A percentile compares a stretch with the other conserved stretches of the same genome.
phyloP scores from a whole-genome alignment of 2,113 vertebrate genomes.

The Hypomesus transpacificus region DNA sequence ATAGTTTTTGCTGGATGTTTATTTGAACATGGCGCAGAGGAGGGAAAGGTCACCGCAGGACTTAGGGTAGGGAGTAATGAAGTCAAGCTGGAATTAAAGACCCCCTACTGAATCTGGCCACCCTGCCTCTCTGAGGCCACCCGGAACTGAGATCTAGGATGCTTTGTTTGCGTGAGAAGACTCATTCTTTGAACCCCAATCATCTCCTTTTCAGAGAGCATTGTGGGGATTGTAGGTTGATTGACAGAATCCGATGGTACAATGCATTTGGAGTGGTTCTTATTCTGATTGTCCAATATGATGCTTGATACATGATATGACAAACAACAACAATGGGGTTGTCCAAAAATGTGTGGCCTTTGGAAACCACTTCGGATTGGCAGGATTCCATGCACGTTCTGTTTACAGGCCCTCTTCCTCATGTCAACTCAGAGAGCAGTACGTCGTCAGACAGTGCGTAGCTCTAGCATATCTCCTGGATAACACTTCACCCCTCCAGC shows the following conservation, averaged over 20 bases:
- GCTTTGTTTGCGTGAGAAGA: slow-evolving; percentile 40
- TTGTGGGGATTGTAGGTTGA: background rate
- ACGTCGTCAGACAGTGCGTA: background rate
- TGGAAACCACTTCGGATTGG: no score
- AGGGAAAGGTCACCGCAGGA: slow-evolving; percentile 58
- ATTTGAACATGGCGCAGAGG: slow-evolving; percentile 62
- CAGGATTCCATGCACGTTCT: background rate
- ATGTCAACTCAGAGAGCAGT: background rate
- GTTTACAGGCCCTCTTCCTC: background rate
- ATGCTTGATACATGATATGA: no score
- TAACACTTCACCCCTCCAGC: background rate
- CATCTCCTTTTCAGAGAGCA: background rate
- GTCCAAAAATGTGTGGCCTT: no score
- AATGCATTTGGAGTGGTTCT: no score
- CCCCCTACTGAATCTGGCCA: slow-evolving; percentile 48
- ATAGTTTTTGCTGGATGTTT: slow-evolving; percentile 64
- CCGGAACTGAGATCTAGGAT: slow-evolving; percentile 42
- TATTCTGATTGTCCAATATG: no score
- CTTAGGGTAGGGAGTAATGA: slow-evolving; percentile 58
- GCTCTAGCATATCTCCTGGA: background rate
- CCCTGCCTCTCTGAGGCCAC: slow-evolving; percentile 37
- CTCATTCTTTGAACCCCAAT: background rate
- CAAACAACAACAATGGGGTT: no score
- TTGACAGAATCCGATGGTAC: background rate
- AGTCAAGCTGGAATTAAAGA: slow-evolving; percentile 65